Percentiles rank a stretch among this genome's conserved stretches.
These are phyloP conservation scores for Sebastes hubbsi DNA, from an alignment of 2,797 vertebrate genomes.

Conservation along the genomic window DNA sequence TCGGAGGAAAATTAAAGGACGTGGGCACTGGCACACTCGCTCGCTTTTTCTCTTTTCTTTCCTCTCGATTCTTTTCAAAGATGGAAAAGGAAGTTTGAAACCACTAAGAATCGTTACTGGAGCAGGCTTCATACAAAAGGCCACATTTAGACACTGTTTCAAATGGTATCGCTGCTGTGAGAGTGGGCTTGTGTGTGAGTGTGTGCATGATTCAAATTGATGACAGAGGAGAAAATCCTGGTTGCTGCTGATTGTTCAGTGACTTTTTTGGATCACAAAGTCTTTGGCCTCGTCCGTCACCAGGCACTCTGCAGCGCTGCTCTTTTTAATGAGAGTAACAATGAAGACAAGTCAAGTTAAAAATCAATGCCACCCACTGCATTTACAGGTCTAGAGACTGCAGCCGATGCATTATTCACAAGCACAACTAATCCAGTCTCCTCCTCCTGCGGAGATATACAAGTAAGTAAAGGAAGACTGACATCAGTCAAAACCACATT, in stretches of 20 bases:
- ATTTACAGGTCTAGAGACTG: slow-evolving; percentile 52
- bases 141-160: slow-evolving; percentile 52
- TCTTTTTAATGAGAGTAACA: slow-evolving; percentile 44
- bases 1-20: slow-evolving; percentile 76
- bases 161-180: slow-evolving; percentile 27
- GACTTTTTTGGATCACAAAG: slow-evolving; percentile 23
- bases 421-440: slow-evolving; percentile 42
- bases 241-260: slow-evolving; percentile 13
- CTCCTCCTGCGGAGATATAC: slow-evolving; percentile 14
- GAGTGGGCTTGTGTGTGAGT: slow-evolving; percentile 28
- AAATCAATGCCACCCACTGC: slow-evolving; percentile 57
- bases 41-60: slow-evolving; percentile 58
- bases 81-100: slow-evolving; percentile 66
- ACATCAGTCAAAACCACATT: neutral
- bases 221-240: slow-evolving; percentile 37
- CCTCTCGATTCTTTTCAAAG: slow-evolving; percentile 59
- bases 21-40: slow-evolving; percentile 73
- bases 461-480: neutral
- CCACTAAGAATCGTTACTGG: slow-evolving; percentile 56
- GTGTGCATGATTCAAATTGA: slow-evolving; percentile 47
- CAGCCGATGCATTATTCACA: slow-evolving; percentile 45
- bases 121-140: slow-evolving; percentile 51
- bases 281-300: slow-evolving; percentile 8
- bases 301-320: slow-evolving; percentile 24
- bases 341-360: slow-evolving; percentile 44